Evolutionary conservation across 2,113 vertebrate genomes (phyloP).

Genomic region (Genyomyrus donnyi): DNA sequence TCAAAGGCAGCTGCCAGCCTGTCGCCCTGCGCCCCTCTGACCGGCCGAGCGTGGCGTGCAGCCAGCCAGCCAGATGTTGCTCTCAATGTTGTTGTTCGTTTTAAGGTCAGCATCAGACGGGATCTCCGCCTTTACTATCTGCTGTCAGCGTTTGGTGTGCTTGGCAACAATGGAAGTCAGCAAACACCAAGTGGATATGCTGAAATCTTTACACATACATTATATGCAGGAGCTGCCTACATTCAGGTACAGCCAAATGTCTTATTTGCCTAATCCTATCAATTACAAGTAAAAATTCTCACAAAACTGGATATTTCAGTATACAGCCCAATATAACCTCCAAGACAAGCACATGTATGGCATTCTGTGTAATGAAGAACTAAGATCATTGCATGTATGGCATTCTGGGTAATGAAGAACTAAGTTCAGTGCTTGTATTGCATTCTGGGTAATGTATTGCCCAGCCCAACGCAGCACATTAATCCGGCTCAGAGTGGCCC

Average conservation of each 20-base stretch:
- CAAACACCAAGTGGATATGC: neutral
- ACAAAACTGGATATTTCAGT: neutral
- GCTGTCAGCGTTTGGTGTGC: neutral
- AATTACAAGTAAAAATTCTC: neutral
- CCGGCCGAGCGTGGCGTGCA: conserved; percentile 74
- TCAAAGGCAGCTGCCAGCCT: conserved; percentile 80
- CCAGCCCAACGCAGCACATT: neutral
- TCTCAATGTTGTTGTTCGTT: conserved; percentile 70
- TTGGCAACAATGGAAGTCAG: neutral
- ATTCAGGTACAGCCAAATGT: neutral
- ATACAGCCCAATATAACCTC: neutral
- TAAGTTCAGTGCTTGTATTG: neutral
- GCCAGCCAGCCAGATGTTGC: conserved; percentile 81
- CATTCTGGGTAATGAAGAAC: neutral
- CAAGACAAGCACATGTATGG: neutral
- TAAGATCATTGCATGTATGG: neutral
- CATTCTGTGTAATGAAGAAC: neutral
- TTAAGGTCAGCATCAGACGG: conserved; percentile 63
- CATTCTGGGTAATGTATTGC: neutral
- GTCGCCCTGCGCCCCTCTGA: conserved; percentile 76
- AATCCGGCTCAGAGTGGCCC: neutral
- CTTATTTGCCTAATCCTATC: neutral
- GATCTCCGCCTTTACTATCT: neutral
- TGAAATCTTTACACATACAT: neutral
- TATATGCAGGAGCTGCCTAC: neutral